These are phyloP conservation scores for Pteronotus mesoamericanus DNA, from an alignment of 2,797 vertebrate species.

Conservation along the genomic window DNA sequence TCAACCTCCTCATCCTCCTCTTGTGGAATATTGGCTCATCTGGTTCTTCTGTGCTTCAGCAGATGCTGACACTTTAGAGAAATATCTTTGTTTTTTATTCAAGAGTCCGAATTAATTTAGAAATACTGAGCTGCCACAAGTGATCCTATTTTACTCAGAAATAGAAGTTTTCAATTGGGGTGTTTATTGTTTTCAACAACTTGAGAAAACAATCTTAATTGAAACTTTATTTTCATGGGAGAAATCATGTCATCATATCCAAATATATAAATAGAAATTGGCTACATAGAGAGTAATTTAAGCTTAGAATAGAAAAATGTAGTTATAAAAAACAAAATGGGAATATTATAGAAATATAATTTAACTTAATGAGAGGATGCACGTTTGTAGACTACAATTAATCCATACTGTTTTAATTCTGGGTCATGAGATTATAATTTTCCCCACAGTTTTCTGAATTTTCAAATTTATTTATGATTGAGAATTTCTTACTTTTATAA, in stretches of 20 bases:
- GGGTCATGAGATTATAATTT: neutral
- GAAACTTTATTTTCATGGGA: neutral
- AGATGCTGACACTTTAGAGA: neutral
- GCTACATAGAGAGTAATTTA: neutral
- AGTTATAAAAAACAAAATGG: neutral
- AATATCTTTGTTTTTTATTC: neutral
- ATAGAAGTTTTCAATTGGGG: neutral
- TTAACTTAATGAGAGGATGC: neutral
- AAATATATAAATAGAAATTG: neutral
- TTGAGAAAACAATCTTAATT: neutral
- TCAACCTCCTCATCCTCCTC: accelerated
- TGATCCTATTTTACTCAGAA: neutral
- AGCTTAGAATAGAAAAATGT: neutral
- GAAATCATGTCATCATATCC: neutral
- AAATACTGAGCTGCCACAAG: neutral
- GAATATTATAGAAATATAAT: neutral
- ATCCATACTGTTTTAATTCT: neutral
- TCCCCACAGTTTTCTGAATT: neutral
- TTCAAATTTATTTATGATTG: neutral
- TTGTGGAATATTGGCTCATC: neutral
- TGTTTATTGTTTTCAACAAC: neutral
- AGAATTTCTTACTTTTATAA: neutral
- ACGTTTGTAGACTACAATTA: neutral
- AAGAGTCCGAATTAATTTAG: slow-evolving; percentile 2
- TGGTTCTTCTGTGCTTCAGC: neutral